Base-by-base conservation (phyloP, 2,113 vertebrate species). In the Epinephelus lanceolatus region DNA sequence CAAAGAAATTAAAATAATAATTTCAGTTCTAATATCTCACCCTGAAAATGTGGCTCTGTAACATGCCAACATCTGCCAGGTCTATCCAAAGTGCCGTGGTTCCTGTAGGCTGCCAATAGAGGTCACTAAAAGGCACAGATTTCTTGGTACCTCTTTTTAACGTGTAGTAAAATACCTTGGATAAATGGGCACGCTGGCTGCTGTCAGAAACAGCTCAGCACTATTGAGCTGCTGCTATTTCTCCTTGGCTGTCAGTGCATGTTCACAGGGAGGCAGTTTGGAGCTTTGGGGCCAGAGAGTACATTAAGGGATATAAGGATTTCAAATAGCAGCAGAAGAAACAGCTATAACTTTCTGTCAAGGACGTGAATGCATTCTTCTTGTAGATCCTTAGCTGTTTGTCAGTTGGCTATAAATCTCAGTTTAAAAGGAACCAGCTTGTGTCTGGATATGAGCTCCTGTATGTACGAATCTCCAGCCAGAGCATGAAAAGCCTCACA, bases 371-470 rank as follows among this genome's bases (percentile, higher is more conserved):
- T 27, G 33, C 3, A 33, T 78, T 84, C 72, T 25, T 74, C 74
- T 86, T 86, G 76, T 71, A 49, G 69, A 81, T 78, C 73, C 65
- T 59, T 60, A 74, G 77, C 70, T 90, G 81, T 88, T 85, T 83
- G 80, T 74, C 67, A 81, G 47, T 52, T 27, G 45, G 47, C 72
- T 66, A 42, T 84, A 89, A 91, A 89, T 86, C 80, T 83, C 18
- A 25, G 30, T 83, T 91, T 91, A 87, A 93, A 86, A 83, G 27
- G 55, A 88, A 87, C 71, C 90, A 85, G 76, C 80, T 83, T 88
- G 78, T 40, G 42, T 84, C 52, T 80, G 80, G 70, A 74, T 37
- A 37, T 51, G 57, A 70, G 80, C 71, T 89, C 60, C 53, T 74
- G 60, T 57, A 33, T 66, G 62, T 51, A 45, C 2, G 12, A 63